A percentile compares a stretch with the other conserved stretches of the same genome.
Conservation (phyloP, 2,797 vertebrate genomes). For the Prunella strophiata region DNA sequence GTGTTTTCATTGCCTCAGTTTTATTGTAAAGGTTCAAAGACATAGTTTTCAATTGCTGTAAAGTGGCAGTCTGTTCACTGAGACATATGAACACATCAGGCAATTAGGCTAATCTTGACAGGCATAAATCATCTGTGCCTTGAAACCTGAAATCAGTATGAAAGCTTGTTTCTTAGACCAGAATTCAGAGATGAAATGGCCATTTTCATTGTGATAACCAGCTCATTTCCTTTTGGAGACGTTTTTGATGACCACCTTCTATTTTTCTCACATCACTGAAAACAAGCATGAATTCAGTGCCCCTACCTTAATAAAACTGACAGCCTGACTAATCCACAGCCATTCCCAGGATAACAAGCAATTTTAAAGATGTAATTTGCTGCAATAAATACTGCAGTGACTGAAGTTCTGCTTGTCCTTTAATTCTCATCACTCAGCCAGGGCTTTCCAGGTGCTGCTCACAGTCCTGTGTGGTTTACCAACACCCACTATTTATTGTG, state of each 20-base stretch:
- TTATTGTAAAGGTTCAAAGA: constrained; percentile 4
- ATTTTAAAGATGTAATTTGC: not conserved
- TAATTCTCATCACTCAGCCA: not conserved
- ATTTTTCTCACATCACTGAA: constrained; percentile 11
- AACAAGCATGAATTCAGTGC: not conserved
- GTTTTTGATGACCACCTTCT: not conserved
- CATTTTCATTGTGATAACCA: not conserved
- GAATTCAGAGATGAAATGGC: not conserved
- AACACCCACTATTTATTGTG: not conserved
- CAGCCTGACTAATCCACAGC: constrained; percentile 15
- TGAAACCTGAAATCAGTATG: constrained; percentile 14
- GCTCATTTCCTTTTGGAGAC: constrained; percentile 1
- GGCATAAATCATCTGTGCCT: not conserved
- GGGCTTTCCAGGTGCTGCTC: not conserved
- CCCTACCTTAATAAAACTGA: constrained; percentile 1
- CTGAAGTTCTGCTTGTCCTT: not conserved
- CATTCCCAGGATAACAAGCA: not conserved
- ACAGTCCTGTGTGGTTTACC: not conserved
- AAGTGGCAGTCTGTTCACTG: not conserved
- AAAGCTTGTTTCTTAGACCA: not conserved
- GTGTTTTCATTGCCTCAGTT: not conserved
- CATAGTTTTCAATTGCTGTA: not conserved
- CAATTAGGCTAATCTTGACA: constrained; percentile 15
- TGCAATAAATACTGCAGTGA: not conserved
- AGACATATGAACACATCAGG: not conserved